A percentile compares a stretch with the other conserved stretches of the same genome.
Conservation (phyloP, 2,888 invertebrate species). For the Lasioglossum vierecki region DNA sequence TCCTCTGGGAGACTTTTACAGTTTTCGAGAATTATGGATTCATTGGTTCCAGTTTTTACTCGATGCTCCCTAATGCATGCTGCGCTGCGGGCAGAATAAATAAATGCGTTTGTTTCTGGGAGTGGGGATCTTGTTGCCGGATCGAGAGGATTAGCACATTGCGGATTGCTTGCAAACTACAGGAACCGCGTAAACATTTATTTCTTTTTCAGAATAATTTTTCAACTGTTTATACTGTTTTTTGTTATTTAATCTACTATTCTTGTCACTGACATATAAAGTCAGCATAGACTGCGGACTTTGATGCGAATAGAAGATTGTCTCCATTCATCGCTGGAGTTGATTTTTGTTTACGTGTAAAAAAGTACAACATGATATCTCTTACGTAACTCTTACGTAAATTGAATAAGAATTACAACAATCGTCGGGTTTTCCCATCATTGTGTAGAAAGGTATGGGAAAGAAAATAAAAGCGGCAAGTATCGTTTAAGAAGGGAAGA, state of each 20-base stretch:
- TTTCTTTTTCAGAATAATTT: neutral
- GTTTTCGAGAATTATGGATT: conserved; percentile 23
- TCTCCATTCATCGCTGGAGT: too few relatives aligned
- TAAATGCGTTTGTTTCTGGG: neutral
- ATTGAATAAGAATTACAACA: neutral
- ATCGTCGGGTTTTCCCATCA: neutral
- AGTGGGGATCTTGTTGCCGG: neutral
- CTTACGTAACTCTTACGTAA: neutral
- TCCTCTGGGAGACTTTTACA: conserved; percentile 12
- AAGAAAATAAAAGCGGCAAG: neutral
- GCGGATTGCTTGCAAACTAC: neutral
- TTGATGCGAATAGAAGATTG: too few relatives aligned
- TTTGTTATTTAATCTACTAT: too few relatives aligned
- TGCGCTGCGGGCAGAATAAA: neutral
- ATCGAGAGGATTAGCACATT: neutral
- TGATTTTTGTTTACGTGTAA: neutral
- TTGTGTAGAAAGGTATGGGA: neutral
- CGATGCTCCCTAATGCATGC: neutral
- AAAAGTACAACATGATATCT: neutral
- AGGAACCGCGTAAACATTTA: neutral
- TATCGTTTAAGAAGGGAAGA: neutral
- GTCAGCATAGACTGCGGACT: too few relatives aligned
- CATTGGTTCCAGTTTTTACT: conserved; percentile 9
- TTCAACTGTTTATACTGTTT: too few relatives aligned
- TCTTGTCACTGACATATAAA: too few relatives aligned